phyloP scores from a whole-genome alignment of 2,113 vertebrate species.

The Azemiops feae region DNA sequence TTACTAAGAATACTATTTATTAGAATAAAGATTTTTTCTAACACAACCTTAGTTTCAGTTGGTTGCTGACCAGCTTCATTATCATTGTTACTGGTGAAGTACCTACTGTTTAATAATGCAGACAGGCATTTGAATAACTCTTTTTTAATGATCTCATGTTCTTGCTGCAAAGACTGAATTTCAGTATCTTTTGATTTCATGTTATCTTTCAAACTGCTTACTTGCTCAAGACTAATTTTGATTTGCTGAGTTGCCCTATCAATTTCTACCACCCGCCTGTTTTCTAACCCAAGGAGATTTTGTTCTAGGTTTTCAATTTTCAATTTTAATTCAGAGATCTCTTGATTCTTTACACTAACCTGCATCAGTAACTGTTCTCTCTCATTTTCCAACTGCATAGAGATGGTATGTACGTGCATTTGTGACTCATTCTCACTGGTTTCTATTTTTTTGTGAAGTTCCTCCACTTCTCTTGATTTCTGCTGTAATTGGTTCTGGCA shows the following conservation, averaged over 20 bases:
- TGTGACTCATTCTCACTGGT: constrained; percentile 64
- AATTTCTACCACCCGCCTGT: constrained; percentile 76
- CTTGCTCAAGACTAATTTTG: constrained; percentile 68
- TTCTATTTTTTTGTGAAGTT: constrained; percentile 70
- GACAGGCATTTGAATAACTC: constrained; percentile 68
- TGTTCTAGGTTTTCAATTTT: constrained; percentile 74
- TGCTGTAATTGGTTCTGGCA: constrained; percentile 53
- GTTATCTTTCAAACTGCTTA: constrained; percentile 72
- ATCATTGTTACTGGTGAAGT: constrained; percentile 68
- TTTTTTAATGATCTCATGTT: constrained; percentile 76
- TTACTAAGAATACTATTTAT: constrained; percentile 69
- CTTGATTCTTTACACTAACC: constrained; percentile 85
- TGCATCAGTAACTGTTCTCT: constrained; percentile 78
- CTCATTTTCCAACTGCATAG: constrained; percentile 67
- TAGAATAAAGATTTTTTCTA: constrained; percentile 69
- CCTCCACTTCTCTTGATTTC: constrained; percentile 63
- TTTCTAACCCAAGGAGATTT: constrained; percentile 79
- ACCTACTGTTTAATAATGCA: constrained; percentile 65
- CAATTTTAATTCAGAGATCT: constrained; percentile 71
- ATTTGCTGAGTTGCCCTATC: constrained; percentile 74
- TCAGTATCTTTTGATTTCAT: constrained; percentile 76
- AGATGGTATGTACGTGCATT: constrained; percentile 63
- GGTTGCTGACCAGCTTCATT: constrained; percentile 45
- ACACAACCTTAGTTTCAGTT: constrained; percentile 63
- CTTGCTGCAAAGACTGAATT: constrained; percentile 75